Base-by-base conservation (phyloP, 1,140 invertebrate genomes). In the Drosophila littoralis region DNA sequence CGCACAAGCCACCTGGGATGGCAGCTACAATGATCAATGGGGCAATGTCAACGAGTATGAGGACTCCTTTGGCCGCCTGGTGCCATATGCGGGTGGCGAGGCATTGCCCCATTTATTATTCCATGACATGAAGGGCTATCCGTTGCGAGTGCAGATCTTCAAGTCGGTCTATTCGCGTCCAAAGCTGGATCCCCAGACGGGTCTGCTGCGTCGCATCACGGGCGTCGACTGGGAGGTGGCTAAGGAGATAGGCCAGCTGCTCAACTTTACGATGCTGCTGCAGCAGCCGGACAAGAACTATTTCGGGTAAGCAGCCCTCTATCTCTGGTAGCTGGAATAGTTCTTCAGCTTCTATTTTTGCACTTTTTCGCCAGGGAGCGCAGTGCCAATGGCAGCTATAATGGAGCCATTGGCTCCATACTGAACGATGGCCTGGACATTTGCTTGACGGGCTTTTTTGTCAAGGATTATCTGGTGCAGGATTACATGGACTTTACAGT, bases 391-490 rank as follows among this genome's bases (percentile, higher is more conserved):
- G 92, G 92, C 7, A 91, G 75, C 6, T 92, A 84, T 28, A 93
- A 91, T 17, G 93, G 93, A 0, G 81, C 85, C 6, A 68, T 93
- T 8, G 92, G 92, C 1, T 90, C 91, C 6, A 70, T 93, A 3
- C 55, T 92, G 2, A 66, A 80, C 32, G 72, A 85, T 32, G 81
- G 84, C 5, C 69, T 83, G 12, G 92, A 93, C 51, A 85, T 93
- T 6, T 83, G 83, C 7, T 75, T 93, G 15, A 92, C 92, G 28
- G 91, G 92, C 3, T 93, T 91, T 36, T 93, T 93, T 28, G 89
- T 93, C 13, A 93, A 93, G 63, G 92, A 93, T 9, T 93, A 93
- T 68, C 55, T 92, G 33, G 84, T 91, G 33, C 75, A 81, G 7
- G 81, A 88, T 36, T 82, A 77, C 33, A 75, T 93, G 70, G 88